Evolutionary conservation across 2,797 vertebrate genomes (phyloP).

Genomic region (Hipposideros larvatus): DNA sequence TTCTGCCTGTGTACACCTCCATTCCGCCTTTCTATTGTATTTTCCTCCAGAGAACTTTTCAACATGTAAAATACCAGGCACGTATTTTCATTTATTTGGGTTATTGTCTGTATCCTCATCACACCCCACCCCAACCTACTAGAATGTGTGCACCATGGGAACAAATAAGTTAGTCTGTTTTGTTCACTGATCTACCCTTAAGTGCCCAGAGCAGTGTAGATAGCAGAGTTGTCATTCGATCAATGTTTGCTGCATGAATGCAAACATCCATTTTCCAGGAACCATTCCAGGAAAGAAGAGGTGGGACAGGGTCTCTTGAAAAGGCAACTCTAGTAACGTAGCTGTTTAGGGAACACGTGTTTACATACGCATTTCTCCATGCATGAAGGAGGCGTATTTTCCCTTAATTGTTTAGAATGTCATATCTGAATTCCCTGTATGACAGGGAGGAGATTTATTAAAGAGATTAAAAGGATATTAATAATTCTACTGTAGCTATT

Average conservation of each 20-base stretch:
- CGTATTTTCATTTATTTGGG: neutral
- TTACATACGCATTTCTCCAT: neutral
- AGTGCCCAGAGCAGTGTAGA: neutral
- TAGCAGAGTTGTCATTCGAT: neutral
- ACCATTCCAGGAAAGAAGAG: neutral
- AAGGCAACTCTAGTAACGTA: neutral
- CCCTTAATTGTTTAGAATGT: neutral
- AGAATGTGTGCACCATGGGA: neutral
- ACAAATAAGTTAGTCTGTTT: neutral
- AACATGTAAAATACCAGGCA: neutral
- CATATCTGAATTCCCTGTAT: neutral
- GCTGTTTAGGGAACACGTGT: neutral
- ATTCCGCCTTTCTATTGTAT: neutral
- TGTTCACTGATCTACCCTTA: neutral
- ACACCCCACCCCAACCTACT: neutral
- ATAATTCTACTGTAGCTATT: neutral
- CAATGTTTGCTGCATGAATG: neutral
- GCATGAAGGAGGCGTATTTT: neutral
- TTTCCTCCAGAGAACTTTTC: neutral
- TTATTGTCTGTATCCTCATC: neutral
- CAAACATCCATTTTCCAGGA: neutral
- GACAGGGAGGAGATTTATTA: neutral
- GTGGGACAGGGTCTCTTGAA: neutral
- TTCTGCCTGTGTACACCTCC: rapidly evolving
- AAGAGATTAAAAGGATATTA: neutral